A percentile compares a stretch with the other conserved stretches of the same genome.
Evolutionary conservation across 1,140 invertebrate genomes (phyloP).

Genomic region (Achatina immaculata): DNA sequence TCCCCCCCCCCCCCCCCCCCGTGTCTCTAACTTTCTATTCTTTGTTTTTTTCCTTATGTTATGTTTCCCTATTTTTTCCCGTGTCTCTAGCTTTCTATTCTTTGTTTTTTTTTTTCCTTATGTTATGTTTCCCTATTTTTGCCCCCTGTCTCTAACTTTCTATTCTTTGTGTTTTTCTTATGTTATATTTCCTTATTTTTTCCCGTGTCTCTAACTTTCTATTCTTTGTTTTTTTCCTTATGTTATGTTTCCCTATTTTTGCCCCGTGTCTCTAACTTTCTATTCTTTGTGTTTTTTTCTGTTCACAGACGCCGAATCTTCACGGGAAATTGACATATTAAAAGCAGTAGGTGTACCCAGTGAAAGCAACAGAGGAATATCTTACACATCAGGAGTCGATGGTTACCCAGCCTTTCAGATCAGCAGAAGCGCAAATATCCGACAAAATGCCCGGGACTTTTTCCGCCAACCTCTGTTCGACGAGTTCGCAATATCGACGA

Average conservation of each 20-base stretch:
- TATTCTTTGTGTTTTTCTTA: constrained; percentile 1
- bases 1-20: too few relatives aligned
- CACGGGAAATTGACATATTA: neutral
- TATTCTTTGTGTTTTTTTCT: neutral
- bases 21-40: too few relatives aligned
- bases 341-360: neutral
- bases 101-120: neutral
- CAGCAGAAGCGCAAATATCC: constrained; percentile 41
- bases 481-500: constrained; percentile 51
- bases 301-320: neutral
- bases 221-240: too few relatives aligned
- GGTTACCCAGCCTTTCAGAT: constrained; percentile 39
- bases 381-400: neutral
- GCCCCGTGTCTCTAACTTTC: too few relatives aligned
- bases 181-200: too few relatives aligned
- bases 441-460: constrained; percentile 38
- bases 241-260: too few relatives aligned
- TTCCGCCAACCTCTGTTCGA: constrained; percentile 44
- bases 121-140: too few relatives aligned
- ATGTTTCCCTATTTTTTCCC: too few relatives aligned
- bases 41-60: too few relatives aligned
- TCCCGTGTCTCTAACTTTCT: too few relatives aligned
- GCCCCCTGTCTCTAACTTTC: too few relatives aligned
- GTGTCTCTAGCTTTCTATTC: too few relatives aligned
- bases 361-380: neutral